A percentile compares a stretch with the other conserved stretches of the same genome.
These are phyloP conservation scores for Macrosteles quadrilineatus DNA, from an alignment of 1,140 invertebrate genomes.

Conservation along the genomic window DNA sequence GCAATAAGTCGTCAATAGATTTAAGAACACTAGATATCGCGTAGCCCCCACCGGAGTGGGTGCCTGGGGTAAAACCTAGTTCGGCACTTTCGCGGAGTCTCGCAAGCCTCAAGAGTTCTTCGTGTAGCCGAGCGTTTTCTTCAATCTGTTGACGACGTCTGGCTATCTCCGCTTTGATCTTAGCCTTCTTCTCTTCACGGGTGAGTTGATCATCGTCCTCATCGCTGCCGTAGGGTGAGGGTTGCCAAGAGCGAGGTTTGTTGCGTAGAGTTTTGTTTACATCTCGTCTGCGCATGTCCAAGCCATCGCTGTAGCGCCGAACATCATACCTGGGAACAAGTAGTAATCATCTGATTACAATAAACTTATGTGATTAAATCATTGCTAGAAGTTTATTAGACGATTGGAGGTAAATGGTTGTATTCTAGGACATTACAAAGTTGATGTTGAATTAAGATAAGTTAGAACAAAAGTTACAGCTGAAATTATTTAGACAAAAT, in stretches of 20 bases:
- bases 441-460: no score
- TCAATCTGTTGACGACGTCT: conserved; percentile 63
- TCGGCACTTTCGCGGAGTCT: conserved; percentile 52
- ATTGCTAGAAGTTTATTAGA: no score
- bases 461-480: no score
- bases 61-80: conserved; percentile 40
- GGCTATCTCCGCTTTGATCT: conserved; percentile 66
- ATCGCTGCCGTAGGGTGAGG: conserved; percentile 58
- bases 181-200: conserved; percentile 61
- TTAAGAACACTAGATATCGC: conserved; percentile 53
- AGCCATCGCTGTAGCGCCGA: conserved; percentile 50
- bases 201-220: conserved; percentile 54
- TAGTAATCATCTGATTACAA: no score
- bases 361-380: no score
- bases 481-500: no score
- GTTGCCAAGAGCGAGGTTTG: conserved; percentile 61
- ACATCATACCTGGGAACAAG: conserved; percentile 42
- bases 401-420: no score
- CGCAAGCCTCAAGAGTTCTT: conserved; percentile 58
- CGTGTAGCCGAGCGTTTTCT: conserved; percentile 60
- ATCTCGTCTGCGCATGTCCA: conserved; percentile 46
- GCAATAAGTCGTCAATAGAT: conserved; percentile 57
- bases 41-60: conserved; percentile 40
- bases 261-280: conserved; percentile 42
- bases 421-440: no score